These are phyloP conservation scores for Spodoptera exigua DNA, from an alignment of 2,888 invertebrate genomes.

Conservation along the genomic window DNA sequence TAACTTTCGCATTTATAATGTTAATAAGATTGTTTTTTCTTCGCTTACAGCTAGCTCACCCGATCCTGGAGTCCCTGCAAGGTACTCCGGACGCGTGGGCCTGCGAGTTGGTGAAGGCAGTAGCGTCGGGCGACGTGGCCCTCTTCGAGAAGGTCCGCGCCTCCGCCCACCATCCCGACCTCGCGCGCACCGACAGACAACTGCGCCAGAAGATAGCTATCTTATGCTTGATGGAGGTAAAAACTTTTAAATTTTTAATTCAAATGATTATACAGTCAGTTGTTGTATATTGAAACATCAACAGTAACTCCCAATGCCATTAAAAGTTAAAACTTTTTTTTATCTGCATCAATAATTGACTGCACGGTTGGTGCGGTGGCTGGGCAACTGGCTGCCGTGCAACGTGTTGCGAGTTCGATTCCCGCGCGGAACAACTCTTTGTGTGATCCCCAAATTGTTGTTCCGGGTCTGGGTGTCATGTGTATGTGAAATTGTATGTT, in stretches of 20 bases:
- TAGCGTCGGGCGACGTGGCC: constrained; percentile 95
- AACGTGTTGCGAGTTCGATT: too few species aligned
- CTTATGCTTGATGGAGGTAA: constrained; percentile 97
- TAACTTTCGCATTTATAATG: neutral
- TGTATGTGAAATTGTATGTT: too few species aligned
- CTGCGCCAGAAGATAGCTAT: constrained; percentile 98
- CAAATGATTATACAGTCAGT: too few species aligned
- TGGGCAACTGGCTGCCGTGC: too few species aligned
- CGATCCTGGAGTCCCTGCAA: constrained; percentile 95
- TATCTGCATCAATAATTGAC: too few species aligned
- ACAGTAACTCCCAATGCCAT: too few species aligned
- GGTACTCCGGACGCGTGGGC: constrained; percentile 96
- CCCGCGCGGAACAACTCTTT: too few species aligned
- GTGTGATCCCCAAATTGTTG: too few species aligned
- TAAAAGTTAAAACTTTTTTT: too few species aligned
- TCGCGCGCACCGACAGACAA: constrained; percentile 94
- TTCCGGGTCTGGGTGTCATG: too few species aligned
- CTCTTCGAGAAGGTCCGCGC: constrained; percentile 89
- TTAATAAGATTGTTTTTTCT: neutral
- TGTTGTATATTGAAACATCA: too few species aligned
- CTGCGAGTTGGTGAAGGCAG: constrained; percentile 94
- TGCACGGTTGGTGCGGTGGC: too few species aligned
- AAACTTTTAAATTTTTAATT: constrained; percentile 20
- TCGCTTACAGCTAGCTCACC: constrained; percentile 94
- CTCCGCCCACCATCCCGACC: constrained; percentile 94